Evolutionary conservation across 2,888 invertebrate genomes (phyloP), one percentile per base, ranked within the genome.

Genomic region (Drosophila prostipennis): DNA sequence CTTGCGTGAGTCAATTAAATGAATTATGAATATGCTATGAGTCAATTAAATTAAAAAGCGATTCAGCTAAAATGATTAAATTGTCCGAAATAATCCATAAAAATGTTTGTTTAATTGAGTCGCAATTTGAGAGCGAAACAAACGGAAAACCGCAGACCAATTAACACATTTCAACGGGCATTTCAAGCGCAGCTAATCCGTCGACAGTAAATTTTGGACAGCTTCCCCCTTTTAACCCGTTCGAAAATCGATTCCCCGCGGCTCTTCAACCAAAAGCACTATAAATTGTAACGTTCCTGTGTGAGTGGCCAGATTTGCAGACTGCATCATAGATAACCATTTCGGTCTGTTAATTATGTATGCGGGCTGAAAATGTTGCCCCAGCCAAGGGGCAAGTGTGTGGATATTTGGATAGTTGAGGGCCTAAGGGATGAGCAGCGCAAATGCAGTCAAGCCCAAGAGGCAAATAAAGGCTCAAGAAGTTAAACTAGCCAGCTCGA

Each of bases 391-490:
- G 29, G 14, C 45, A 8, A 45, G 45, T 45, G 45, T 19, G 39
- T 13, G 54, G 42, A 42, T 36, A n/a, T 46, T 46, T 46, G 46
- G 34, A 34, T 10, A 32, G 46, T 34, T 14, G 16, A n/a, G 26
- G 19, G n/a, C 14, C 14, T 32, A 39, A 46, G 42, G 59, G 34
- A 48, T 48, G 46, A 40, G 69, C 48, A 39, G 37, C 19, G 69
- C 56, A 67, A 67, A 67, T 68, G 68, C 67, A 67, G 55, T 56
- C 48, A 37, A 55, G 68, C 68, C 14, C 36, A 68, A 67, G 72
- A 26, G 52, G 60, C 52, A 69, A 60, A 69, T 71, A 69, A 71
- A 60, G 60, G 40, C 69, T 69, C 61, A 71, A 61, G 61, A 69
- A 71, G 72, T 54, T 65, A 65, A 65, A 39, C 65, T 72, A 59